Percentiles rank a stretch among this genome's conserved stretches.
Evolutionary conservation across 2,888 invertebrate species (phyloP).

Genomic region (Augochlorella aurata): DNA sequence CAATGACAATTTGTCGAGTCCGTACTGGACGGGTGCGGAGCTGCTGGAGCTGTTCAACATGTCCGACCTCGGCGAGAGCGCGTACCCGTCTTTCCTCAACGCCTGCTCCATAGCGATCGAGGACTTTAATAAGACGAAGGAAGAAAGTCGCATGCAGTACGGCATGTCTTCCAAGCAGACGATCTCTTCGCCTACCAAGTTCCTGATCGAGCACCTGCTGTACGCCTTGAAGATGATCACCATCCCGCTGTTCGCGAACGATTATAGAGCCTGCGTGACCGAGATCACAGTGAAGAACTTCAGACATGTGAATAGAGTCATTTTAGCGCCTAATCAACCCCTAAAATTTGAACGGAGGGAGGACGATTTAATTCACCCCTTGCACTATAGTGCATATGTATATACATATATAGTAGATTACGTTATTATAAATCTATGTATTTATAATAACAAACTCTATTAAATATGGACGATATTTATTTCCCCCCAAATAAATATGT

Average conservation of each 20-base stretch:
- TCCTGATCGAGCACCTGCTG: conserved; percentile 66
- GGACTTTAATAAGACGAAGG: conserved; percentile 61
- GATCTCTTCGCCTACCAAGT: conserved; percentile 62
- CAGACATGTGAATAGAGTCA: conserved; percentile 26
- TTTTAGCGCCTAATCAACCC: no score
- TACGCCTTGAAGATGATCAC: conserved; percentile 61
- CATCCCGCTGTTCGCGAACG: conserved; percentile 41
- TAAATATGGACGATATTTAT: no score
- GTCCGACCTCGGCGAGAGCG: conserved; percentile 22
- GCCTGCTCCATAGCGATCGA: conserved; percentile 28
- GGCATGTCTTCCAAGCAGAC: conserved; percentile 20
- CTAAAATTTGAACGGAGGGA: no score
- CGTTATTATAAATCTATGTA: no score
- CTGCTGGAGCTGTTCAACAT: conserved; percentile 68
- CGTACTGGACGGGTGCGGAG: conserved; percentile 73
- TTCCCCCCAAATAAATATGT: no score
- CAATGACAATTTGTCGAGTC: conserved; percentile 57
- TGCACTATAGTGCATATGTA: no score
- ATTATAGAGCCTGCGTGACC: conserved; percentile 69
- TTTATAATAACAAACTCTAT: no score
- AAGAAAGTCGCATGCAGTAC: conserved; percentile 37
- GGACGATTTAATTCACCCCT: no score
- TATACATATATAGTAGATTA: no score
- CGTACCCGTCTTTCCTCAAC: background rate
- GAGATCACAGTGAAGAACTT: conserved; percentile 60